Conservation (phyloP, 2,113 vertebrate genomes). For the Mus musculus region GRCm39 chr6:143932001-143932500, state of each 20-base stretch:
- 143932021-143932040: background rate
- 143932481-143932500: background rate
- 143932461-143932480: background rate
- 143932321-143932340: background rate
- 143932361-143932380: background rate
- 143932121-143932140: no score
- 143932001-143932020: background rate
- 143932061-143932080: background rate
- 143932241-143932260: background rate
- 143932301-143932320: background rate
- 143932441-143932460: background rate
- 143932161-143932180: no score
- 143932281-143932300: background rate
- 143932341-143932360: background rate
- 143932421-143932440: background rate
- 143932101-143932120: no score
- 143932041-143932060: background rate
- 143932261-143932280: background rate
- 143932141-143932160: no score
- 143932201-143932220: background rate
- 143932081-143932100: no score
- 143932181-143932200: background rate
- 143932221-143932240: background rate
- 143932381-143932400: background rate
- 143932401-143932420: background rate